phyloP scores from a whole-genome alignment of 2,797 vertebrate species.

The Halcyon smyrnensis region DNA sequence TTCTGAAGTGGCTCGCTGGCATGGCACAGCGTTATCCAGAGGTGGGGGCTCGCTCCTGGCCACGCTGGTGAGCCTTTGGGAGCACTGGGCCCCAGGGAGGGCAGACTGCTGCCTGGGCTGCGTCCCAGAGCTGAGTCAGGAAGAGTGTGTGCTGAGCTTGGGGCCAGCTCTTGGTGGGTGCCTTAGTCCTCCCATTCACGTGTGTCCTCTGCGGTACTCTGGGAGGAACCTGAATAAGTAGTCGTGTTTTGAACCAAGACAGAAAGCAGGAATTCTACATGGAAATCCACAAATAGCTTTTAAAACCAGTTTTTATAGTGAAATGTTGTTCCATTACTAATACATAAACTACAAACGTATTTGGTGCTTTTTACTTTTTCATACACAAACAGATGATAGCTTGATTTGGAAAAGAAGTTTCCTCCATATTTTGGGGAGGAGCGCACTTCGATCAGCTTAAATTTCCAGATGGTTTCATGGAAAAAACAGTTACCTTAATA shows the following conservation, averaged over 20 bases:
- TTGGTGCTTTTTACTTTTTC: not conserved
- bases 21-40: fast-evolving
- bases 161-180: not conserved
- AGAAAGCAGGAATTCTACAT: not conserved
- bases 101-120: not conserved
- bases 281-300: not conserved
- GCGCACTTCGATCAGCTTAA: not conserved
- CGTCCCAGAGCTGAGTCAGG: not conserved
- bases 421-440: not conserved
- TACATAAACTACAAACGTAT: not conserved
- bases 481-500: not conserved
- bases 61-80: fast-evolving
- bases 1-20: not conserved
- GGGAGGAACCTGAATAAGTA: not conserved
- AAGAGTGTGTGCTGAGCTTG: not conserved
- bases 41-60: not conserved
- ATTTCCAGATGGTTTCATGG: not conserved
- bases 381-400: not conserved
- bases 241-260: not conserved
- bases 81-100: not conserved
- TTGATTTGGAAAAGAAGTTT: not conserved
- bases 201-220: not conserved
- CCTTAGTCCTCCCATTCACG: not conserved
- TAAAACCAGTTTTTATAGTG: not conserved
- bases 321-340: not conserved